These are phyloP conservation scores for Drosophila neonasuta DNA, from an alignment of 2,888 invertebrate genomes.

Conservation along the genomic window DNA sequence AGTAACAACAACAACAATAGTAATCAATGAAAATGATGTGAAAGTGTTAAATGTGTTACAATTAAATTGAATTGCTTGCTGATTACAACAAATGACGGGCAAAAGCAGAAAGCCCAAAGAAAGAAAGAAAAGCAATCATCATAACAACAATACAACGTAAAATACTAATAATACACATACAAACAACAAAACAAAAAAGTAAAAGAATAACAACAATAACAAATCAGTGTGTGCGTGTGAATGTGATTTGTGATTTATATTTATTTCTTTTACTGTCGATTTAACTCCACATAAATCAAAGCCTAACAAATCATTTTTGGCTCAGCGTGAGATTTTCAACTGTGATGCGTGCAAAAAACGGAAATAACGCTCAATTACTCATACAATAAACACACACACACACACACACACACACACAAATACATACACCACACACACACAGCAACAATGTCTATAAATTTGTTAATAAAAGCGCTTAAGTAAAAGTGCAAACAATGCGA, in stretches of 20 bases:
- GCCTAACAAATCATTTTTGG: slow-evolving; percentile 40
- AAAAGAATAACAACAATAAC: slow-evolving; percentile 28
- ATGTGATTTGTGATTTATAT: slow-evolving; percentile 43
- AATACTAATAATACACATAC: slow-evolving; percentile 19
- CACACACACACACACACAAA: slow-evolving; percentile 15
- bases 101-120: slow-evolving; percentile 39
- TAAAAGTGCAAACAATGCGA: slow-evolving; percentile 75
- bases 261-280: slow-evolving; percentile 46
- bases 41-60: slow-evolving; percentile 74
- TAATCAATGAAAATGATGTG: slow-evolving; percentile 62
- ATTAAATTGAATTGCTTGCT: slow-evolving; percentile 70
- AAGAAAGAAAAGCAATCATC: slow-evolving; percentile 39
- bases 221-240: slow-evolving; percentile 26
- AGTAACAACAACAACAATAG: slow-evolving; percentile 24
- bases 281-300: slow-evolving; percentile 59
- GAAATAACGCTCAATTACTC: slow-evolving; percentile 73
- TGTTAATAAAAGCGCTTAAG: slow-evolving; percentile 68
- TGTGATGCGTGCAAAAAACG: slow-evolving; percentile 54
- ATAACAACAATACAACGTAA: slow-evolving; percentile 50
- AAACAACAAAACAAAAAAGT: slow-evolving; percentile 13
- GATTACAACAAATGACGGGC: slow-evolving; percentile 70
- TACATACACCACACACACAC: slow-evolving; percentile 26
- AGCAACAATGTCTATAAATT: slow-evolving; percentile 48
- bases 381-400: slow-evolving; percentile 38
- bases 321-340: slow-evolving; percentile 44